These are phyloP conservation scores for Halesus radiatus DNA, from an alignment of 1,140 invertebrate genomes.

Conservation along the genomic window DNA sequence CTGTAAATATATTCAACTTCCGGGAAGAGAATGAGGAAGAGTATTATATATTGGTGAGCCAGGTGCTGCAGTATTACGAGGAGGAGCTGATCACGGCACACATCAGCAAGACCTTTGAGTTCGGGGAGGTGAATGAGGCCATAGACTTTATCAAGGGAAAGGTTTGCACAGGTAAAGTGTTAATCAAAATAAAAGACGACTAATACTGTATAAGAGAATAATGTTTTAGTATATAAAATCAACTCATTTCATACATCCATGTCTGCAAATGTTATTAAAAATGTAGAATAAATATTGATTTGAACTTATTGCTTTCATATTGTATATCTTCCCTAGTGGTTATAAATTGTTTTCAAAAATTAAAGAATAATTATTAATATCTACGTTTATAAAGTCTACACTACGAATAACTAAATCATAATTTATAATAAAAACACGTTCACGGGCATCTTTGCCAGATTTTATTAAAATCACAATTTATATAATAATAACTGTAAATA, in stretches of 20 bases:
- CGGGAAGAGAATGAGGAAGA: slow-evolving; percentile 59
- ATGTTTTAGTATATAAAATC: slow-evolving; percentile 48
- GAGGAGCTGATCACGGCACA: slow-evolving; percentile 68
- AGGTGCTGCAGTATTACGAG: slow-evolving; percentile 69
- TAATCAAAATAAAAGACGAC: slow-evolving; percentile 61
- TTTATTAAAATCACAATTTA: slow-evolving; percentile 52
- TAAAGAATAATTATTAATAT: slow-evolving; percentile 36
- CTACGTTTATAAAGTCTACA: slow-evolving; percentile 29
- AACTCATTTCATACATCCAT: slow-evolving; percentile 34
- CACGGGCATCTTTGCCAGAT: slow-evolving; percentile 31
- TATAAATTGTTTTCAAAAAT: slow-evolving; percentile 45
- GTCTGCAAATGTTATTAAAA: slow-evolving; percentile 44
- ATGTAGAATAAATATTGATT: slow-evolving; percentile 44
- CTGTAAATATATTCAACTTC: slow-evolving; percentile 55
- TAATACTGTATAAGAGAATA: slow-evolving; percentile 37
- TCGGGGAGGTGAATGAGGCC: slow-evolving; percentile 69
- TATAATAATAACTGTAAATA: slow-evolving; percentile 49
- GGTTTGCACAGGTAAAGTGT: slow-evolving; percentile 70
- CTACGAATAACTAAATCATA: slow-evolving; percentile 38
- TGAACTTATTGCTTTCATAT: slow-evolving; percentile 44
- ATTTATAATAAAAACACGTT: slow-evolving; percentile 43
- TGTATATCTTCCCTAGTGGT: slow-evolving; percentile 16
- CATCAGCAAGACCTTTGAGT: slow-evolving; percentile 65
- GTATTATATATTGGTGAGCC: slow-evolving; percentile 63
- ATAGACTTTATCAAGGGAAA: slow-evolving; percentile 67